Evolutionary conservation across 2,113 vertebrate genomes (phyloP).

Genomic region (Gracilinanus agilis): DNA sequence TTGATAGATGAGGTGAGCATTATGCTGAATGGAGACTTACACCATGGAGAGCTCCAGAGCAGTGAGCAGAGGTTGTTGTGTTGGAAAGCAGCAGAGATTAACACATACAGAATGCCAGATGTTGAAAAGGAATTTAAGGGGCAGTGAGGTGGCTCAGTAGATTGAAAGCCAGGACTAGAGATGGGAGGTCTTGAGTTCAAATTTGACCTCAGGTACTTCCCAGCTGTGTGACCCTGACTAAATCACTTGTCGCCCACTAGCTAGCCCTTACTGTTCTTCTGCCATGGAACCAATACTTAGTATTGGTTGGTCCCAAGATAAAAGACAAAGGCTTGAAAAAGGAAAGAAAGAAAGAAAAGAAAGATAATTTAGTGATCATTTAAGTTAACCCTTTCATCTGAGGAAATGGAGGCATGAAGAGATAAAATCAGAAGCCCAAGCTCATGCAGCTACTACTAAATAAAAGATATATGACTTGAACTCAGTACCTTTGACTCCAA

Average conservation of each 20-base stretch:
- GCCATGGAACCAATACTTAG: too few relatives aligned
- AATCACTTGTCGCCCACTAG: too few relatives aligned
- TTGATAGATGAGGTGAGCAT: not conserved
- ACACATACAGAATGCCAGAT: not conserved
- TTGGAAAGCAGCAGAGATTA: not conserved
- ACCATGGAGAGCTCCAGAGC: conserved; percentile 2
- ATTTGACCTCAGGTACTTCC: too few relatives aligned
- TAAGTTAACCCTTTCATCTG: not conserved
- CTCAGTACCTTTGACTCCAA: not conserved
- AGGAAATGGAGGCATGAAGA: not conserved
- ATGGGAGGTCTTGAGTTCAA: too few relatives aligned
- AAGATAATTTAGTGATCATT: not conserved
- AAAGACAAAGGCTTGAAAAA: too few relatives aligned
- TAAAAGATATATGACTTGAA: not conserved
- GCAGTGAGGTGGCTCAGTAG: too few relatives aligned
- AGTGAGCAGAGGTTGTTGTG: not conserved
- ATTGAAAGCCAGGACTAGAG: too few relatives aligned
- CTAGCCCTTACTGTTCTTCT: too few relatives aligned
- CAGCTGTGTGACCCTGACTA: too few relatives aligned
- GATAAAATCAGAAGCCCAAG: not conserved
- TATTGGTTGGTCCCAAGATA: too few relatives aligned
- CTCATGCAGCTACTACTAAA: not conserved
- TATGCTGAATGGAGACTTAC: not conserved
- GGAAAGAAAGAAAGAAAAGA: too few relatives aligned
- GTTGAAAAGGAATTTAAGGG: not conserved